These are phyloP conservation scores for Podocnemis expansa DNA, from an alignment of 2,113 vertebrate species.

Conservation along the genomic window DNA sequence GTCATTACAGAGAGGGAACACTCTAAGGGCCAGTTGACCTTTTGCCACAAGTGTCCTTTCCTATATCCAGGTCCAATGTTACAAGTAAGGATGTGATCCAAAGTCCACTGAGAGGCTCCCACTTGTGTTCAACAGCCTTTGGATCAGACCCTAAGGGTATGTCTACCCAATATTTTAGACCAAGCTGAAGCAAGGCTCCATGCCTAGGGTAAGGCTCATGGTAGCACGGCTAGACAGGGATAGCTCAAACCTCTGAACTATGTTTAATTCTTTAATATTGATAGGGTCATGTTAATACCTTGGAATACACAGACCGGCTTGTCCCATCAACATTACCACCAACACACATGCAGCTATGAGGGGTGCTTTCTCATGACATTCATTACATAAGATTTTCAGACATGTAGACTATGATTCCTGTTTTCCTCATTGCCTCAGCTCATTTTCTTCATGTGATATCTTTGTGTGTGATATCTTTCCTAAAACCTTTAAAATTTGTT, in stretches of 20 bases:
- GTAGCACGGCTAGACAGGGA: no score
- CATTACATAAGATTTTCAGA: neutral
- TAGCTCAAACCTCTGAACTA: neutral
- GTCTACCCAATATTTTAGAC: no score
- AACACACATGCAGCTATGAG: accelerated
- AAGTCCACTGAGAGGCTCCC: neutral
- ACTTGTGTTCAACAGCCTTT: neutral
- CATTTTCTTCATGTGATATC: no score
- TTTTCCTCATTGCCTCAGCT: neutral
- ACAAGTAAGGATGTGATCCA: accelerated
- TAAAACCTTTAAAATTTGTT: neutral
- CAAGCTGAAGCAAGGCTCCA: no score
- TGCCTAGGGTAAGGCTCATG: no score
- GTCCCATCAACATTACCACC: neutral
- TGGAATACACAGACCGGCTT: neutral
- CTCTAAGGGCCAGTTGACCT: neutral
- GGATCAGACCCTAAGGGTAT: neutral
- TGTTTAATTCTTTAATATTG: neutral
- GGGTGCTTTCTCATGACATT: neutral
- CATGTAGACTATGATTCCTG: neutral
- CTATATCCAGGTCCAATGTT: accelerated
- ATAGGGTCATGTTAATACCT: neutral
- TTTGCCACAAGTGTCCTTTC: neutral
- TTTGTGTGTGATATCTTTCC: no score
- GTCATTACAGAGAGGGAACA: no score